These are phyloP conservation scores for Cyaniris semiargus DNA, from an alignment of 2,888 invertebrate genomes.

Conservation along the genomic window DNA sequence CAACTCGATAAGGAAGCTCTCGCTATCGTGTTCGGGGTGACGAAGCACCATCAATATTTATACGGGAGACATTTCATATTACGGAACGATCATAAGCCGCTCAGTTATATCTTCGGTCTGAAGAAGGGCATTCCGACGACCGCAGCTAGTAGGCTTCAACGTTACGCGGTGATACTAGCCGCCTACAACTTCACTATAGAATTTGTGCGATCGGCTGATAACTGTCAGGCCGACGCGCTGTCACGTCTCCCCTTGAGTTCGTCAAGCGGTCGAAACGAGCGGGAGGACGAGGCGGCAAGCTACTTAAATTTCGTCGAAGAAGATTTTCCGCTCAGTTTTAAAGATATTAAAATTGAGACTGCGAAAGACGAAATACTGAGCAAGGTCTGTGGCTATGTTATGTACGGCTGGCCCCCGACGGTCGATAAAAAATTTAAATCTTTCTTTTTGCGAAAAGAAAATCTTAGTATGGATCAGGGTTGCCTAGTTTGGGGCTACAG, in stretches of 20 bases:
- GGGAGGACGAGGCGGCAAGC: not conserved
- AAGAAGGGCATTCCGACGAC: constrained; percentile 46
- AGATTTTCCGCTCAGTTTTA: constrained; percentile 36
- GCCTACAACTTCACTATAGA: no score
- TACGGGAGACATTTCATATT: constrained; percentile 41
- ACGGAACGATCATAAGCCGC: no score
- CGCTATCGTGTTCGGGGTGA: constrained; percentile 42
- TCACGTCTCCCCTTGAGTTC: constrained; percentile 40
- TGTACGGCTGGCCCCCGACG: constrained; percentile 42
- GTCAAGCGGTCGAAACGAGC: not conserved
- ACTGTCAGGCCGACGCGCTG: constrained; percentile 42
- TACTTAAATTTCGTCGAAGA: constrained; percentile 36
- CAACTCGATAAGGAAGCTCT: constrained; percentile 45
- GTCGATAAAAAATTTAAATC: constrained; percentile 38
- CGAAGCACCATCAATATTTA: constrained; percentile 42
- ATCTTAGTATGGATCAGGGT: no score
- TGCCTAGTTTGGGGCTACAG: constrained; percentile 22
- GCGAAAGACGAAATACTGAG: constrained; percentile 38
- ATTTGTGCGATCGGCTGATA: constrained; percentile 39
- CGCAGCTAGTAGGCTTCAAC: no score
- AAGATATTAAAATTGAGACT: constrained; percentile 36
- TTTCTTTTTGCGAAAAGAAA: constrained; percentile 36
- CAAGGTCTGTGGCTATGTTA: constrained; percentile 40
- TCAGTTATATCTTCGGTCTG: constrained; percentile 51
- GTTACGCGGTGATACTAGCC: no score